Evolutionary conservation across 2,888 invertebrate genomes (phyloP), one percentile per base, ranked within the genome.

Genomic region (Uloborus plumipes): DNA sequence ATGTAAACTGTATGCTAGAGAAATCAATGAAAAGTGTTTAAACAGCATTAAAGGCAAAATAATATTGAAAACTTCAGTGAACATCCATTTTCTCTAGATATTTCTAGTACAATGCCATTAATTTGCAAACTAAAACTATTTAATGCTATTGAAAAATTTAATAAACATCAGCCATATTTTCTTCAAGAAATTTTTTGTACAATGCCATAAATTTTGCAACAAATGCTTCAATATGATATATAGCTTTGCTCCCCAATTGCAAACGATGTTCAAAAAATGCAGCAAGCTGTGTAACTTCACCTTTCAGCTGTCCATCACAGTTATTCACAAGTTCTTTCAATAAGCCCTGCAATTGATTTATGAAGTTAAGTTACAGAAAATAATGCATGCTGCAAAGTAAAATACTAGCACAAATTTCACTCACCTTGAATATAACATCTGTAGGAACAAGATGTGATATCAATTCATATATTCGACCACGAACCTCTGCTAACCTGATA

Each of bases 151-250:
- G 39, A 11, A 11, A 39, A 39, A 20, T 20, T 86, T 74, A 86
- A 64, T 85, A 85, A 26, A 85, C 75, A 76, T 87, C 92, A 74
- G 91, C 92, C 86, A 93, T 88, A 26, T 92, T 92, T 87, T 93
- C 93, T 88, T 95, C 94, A 88, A 96, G 92, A 88, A 94, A 97
- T 87, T 94, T 93, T 88, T 96, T 95, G 88, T 97, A 98, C 86
- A 96, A 93, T 51, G 94, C 92, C 99, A 99, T 99, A 89, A 98
- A 98, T 87, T 95, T 94, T 0, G 97, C 97, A 66, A 98, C 94
- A 91, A 99, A 99, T 2, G 98, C 98, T 90, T 99, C 99, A 72
- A 99, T 91, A 89, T 99, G 99, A 88, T 97, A 98, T 87, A 99
- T 98, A 26, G 94, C 93, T 90, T 99, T 99, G 87, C 94, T 95